Conservation (phyloP, 30 jellyfish, hydroid and myxozoan species). For the Pelagia noctiluca region DNA sequence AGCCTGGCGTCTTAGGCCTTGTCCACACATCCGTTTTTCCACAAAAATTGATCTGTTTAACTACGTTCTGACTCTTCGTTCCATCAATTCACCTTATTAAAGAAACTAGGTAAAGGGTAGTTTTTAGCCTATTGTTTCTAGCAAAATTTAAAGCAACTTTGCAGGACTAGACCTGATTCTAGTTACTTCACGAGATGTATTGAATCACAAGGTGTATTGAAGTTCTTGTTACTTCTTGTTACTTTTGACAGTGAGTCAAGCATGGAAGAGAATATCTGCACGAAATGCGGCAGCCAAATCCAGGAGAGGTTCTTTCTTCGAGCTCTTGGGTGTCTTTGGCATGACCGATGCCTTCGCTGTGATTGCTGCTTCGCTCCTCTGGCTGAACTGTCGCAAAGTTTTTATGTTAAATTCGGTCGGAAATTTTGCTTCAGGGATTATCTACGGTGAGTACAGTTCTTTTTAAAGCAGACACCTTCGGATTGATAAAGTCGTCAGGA, state of each 20-base stretch:
- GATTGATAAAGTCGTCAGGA: background rate
- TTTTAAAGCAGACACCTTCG: background rate
- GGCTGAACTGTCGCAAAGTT: conserved; percentile 53
- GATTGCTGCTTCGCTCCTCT: conserved; percentile 71
- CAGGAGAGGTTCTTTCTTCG: conserved; percentile 30
- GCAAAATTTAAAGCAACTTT: no score
- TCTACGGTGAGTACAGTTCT: conserved; percentile 30
- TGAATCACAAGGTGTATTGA: background rate
- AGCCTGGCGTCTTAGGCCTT: no score
- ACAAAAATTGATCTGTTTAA: no score
- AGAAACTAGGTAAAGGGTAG: no score
- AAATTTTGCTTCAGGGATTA: conserved; percentile 53
- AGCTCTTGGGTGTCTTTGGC: conserved; percentile 57
- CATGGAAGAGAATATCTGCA: conserved; percentile 4
- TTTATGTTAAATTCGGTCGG: conserved; percentile 63
- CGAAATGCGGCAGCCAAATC: conserved; percentile 12
- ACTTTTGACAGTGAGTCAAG: background rate
- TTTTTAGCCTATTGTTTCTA: no score
- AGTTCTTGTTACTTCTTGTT: background rate
- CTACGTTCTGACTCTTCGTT: no score
- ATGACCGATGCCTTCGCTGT: conserved; percentile 65
- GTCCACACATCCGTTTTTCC: no score
- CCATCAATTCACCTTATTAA: no score
- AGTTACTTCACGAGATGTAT: no score
- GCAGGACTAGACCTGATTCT: no score